Base-by-base conservation (phyloP, 2,113 vertebrate genomes). In the Sylvia atricapilla region DNA sequence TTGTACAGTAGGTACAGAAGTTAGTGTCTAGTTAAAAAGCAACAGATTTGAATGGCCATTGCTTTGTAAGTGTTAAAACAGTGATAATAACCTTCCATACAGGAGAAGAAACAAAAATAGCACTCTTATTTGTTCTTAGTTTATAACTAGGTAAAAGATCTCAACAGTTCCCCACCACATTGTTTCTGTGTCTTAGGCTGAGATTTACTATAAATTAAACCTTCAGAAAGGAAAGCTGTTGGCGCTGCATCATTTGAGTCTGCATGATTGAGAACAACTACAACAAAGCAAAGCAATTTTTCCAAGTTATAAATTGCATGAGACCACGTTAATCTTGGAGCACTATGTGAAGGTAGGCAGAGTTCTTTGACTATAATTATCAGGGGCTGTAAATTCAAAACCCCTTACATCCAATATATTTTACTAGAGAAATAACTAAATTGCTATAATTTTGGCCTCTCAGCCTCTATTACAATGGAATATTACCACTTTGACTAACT, bases 1-100 rank as follows among this genome's bases (percentile, higher is more conserved):
- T 91, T 91, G 89, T 97, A 97, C 96, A 97, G 97, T 86, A 98
- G 97, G 97, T 97, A 98, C 94, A 94, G 96, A 96, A 97, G 94
- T 73, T 93, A 97, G 50, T 58, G 90, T 94, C 78, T 94, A 93
- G 91, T 94, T 91, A 89, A 86, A 93, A 93, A 94, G 96, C 88
- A 94, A 97, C 89, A 97, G 66, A 56, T 73, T 55, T 89, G 64
- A 94, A 96, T 8, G 55, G 86, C 72, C 87, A 80, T 81, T 74
- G 59, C 94, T 95, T 95, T 37, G 19, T 25, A 87, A 85, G 12
- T 89, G 66, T 85, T 88, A 89, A 96, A 96, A 96, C 91, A 91
- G 78, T 89, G 49, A 90, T 63, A 90, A 92, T 63, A 84, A 67
- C 47, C 50, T 87, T 87, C 75, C 22, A 33, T 31, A 84, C 39